Base-by-base conservation (phyloP, 1,140 invertebrate species). In the Meteorus sp. region DNA sequence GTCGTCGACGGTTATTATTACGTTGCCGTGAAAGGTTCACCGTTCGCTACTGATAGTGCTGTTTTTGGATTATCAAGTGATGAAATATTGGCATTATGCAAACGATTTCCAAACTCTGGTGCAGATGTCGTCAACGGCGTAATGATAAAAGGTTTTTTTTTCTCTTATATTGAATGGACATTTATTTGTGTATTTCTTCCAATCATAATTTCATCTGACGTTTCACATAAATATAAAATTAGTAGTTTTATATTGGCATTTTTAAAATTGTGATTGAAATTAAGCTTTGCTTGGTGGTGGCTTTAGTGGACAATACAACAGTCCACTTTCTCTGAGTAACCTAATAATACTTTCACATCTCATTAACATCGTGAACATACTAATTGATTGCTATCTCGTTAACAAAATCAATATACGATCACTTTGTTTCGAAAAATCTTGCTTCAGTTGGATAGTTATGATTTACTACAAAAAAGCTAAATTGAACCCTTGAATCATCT, bases 11-110 rank as follows among this genome's bases (percentile, higher is more conserved):
- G 64, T 63, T 81, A 76, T 61, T 76, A 78, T 72, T 93, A 93
- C 76, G 78, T 89, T 60, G 89, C 87, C 43, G 85, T 93, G 27
- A 91, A 90, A 77, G 90, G 86, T 7, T 91, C 89, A 0, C 76
- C 91, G 37, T 87, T 90, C 81, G 84, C 88, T 44, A 73, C 71
- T 54, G 88, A 91, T 68, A 87, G 85, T 69, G 81, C 84, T 64
- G 87, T 89, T 3, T 92, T 92, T 82, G 90, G 89, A 48, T 74
- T 92, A 57, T 84, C 83, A 65, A 65, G 81, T 25, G 85, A 87
- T 48, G 90, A 92, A 76, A 71, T 83, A 22, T 78, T 81, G 62
- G 89, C 89, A 1, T 69, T 92, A 17, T 77, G 78, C 13, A 86
- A 87, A 71, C 85, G 86, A 62, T 90, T 87, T 77, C 82, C 85